phyloP scores from a whole-genome alignment of 2,888 invertebrate species.

The Chamaedrilus cognettii region DNA sequence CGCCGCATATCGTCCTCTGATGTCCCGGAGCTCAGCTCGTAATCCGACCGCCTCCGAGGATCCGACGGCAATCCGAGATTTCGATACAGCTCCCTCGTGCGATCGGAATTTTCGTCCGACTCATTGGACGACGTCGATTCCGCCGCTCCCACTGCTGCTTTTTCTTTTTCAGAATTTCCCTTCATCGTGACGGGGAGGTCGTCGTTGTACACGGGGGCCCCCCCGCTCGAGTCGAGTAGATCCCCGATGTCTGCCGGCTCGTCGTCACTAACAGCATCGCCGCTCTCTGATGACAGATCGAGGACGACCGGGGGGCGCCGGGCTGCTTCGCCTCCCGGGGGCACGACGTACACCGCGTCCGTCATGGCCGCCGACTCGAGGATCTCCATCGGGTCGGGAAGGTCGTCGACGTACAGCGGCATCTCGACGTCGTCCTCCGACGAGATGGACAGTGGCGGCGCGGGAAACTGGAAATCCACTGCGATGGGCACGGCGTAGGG shows the following conservation, averaged over 20 bases:
- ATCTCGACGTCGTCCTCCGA: constrained; percentile 14
- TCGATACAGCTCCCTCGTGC: not conserved
- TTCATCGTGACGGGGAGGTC: not conserved
- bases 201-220: not conserved
- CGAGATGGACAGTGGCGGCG: not conserved
- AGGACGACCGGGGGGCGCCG: not conserved
- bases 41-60: not conserved
- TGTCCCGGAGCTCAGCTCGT: constrained; percentile 1
- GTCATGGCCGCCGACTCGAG: constrained; percentile 4
- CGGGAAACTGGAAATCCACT: constrained; percentile 3
- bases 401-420: not conserved
- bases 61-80: not conserved
- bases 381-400: not conserved
- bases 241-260: constrained; percentile 15
- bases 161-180: too few relatives aligned
- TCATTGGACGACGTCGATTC: not conserved
- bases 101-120: constrained; percentile 1
- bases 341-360: not conserved
- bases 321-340: not conserved
- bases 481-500: constrained; percentile 6
- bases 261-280: constrained; percentile 7
- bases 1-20: constrained; percentile 1
- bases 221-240: constrained; percentile 11
- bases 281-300: constrained; percentile 18
- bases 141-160: too few relatives aligned